A percentile compares a stretch with the other conserved stretches of the same genome.
These are phyloP conservation scores for Magallana ariakensis DNA, from an alignment of 1,140 invertebrate genomes.

Conservation along the genomic window DNA sequence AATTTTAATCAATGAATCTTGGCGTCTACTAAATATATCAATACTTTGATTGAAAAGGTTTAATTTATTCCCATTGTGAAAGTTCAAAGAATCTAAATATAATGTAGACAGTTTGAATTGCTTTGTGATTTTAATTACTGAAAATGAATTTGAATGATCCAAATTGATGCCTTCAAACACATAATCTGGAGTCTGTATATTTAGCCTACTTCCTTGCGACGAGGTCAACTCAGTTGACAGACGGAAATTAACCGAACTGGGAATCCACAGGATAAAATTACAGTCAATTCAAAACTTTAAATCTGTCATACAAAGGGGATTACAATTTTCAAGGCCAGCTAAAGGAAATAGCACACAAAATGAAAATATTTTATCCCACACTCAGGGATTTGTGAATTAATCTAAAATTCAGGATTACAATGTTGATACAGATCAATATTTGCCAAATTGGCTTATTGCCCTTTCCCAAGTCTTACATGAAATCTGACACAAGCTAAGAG, in stretches of 20 bases:
- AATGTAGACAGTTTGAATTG: too few species aligned
- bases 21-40: too few species aligned
- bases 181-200: background rate
- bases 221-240: background rate
- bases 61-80: too few species aligned
- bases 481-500: too few species aligned
- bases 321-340: background rate
- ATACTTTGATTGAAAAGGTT: too few species aligned
- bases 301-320: background rate
- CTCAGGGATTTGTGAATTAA: background rate
- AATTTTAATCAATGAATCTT: too few species aligned
- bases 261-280: background rate
- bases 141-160: too few species aligned
- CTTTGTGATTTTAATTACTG: too few species aligned
- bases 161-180: background rate
- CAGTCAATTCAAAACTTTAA: slow-evolving; percentile 61
- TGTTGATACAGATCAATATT: slow-evolving; percentile 1
- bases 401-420: background rate
- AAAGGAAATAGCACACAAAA: background rate
- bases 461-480: background rate
- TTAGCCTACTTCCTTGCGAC: background rate
- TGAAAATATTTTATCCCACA: background rate
- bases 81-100: too few species aligned
- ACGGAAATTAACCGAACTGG: background rate
- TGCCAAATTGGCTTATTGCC: background rate